Percentiles rank a stretch among this genome's conserved stretches.
Conservation (phyloP, 2,797 vertebrate species). For the Onychomys arenicola region DNA sequence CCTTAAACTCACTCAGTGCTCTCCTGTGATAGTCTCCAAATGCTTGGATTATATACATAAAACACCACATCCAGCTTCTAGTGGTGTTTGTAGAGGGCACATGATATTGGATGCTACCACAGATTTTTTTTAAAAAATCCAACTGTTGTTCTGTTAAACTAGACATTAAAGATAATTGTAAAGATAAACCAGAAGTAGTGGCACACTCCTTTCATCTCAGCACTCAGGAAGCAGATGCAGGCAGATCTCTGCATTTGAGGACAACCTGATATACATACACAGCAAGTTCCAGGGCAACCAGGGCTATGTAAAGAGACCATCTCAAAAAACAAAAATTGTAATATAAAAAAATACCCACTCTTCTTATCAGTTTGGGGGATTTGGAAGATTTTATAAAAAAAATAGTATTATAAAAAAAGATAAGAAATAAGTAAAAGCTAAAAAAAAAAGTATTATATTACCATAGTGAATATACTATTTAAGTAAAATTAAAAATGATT, state of each 20-base stretch:
- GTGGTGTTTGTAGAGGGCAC: not conserved
- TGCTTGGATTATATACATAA: not conserved
- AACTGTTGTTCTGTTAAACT: not conserved
- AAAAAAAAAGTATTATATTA: not conserved
- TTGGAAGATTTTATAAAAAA: too few species aligned
- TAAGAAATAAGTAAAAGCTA: too few species aligned
- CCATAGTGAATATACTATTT: not conserved
- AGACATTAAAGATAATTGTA: not conserved
- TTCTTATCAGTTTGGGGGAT: conserved; percentile 4
- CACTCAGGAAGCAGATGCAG: not conserved
- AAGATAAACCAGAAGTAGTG: conserved; percentile 3
- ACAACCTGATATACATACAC: not conserved
- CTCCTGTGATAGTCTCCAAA: not conserved
- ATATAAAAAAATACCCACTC: not conserved
- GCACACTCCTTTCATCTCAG: not conserved
- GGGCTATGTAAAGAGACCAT: not conserved
- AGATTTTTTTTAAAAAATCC: too few species aligned
- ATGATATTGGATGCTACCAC: not conserved
- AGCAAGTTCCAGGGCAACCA: not conserved
- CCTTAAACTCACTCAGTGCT: not conserved
- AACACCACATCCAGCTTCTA: not conserved
- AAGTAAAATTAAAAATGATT: not conserved
- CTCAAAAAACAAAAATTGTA: not conserved
- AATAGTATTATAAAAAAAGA: too few species aligned
- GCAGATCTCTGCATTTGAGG: not conserved